Percentiles rank a stretch among this genome's conserved stretches.
These are phyloP conservation scores for Dryobotodes eremita DNA, from an alignment of 2,888 invertebrate species.

Conservation along the genomic window DNA sequence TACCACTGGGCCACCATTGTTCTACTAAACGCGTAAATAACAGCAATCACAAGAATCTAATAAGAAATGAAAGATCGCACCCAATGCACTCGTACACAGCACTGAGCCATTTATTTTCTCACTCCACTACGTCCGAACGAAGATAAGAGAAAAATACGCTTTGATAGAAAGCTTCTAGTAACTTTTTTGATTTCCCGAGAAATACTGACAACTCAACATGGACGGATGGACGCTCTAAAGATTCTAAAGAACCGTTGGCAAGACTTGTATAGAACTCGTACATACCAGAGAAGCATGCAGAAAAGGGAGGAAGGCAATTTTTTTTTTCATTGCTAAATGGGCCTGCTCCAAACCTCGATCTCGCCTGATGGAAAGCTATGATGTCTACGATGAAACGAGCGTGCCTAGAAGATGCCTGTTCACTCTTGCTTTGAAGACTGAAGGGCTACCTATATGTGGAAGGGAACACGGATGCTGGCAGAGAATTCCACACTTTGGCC, in stretches of 20 bases:
- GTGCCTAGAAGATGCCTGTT: background rate
- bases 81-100: conserved; percentile 28
- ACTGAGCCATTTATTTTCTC: conserved; percentile 32
- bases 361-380: background rate
- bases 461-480: background rate
- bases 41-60: conserved; percentile 1
- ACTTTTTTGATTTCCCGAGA: conserved; percentile 27
- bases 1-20: too few relatives aligned
- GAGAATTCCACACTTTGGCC: background rate
- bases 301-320: background rate
- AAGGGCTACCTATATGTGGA: too few relatives aligned
- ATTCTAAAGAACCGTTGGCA: background rate
- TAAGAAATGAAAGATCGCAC: conserved; percentile 23
- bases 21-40: conserved; percentile 3
- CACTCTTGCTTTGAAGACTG: background rate
- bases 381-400: background rate
- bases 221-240: background rate
- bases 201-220: background rate
- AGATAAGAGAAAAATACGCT: conserved; percentile 27
- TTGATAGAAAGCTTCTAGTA: background rate
- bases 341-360: background rate
- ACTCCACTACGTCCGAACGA: conserved; percentile 10
- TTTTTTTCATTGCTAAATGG: background rate
- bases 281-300: background rate
- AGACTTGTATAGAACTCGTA: background rate